These are phyloP conservation scores for Threskiornis aethiopicus DNA, from an alignment of 2,797 vertebrate species.

Conservation along the genomic window DNA sequence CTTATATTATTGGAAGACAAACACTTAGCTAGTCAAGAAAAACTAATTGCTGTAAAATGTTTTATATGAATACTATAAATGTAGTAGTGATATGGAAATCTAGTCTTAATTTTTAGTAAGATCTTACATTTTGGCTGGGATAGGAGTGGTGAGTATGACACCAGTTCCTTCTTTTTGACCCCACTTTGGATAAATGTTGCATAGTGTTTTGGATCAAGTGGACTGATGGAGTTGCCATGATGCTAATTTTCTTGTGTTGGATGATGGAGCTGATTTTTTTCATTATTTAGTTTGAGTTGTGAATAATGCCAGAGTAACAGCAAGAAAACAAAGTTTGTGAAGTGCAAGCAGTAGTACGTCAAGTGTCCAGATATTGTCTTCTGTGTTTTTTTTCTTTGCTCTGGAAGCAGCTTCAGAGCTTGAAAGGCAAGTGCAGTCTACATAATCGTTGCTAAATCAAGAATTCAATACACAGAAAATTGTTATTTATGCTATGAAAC, in stretches of 20 bases:
- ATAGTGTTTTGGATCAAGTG: not conserved
- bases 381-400: not conserved
- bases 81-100: not conserved
- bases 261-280: not conserved
- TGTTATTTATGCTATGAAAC: slow-evolving; percentile 26
- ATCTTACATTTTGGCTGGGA: not conserved
- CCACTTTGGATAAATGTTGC: not conserved
- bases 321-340: not conserved
- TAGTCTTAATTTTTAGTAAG: slow-evolving; percentile 13
- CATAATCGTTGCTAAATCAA: not conserved
- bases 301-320: not conserved
- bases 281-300: not conserved
- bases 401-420: not conserved
- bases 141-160: not conserved
- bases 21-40: not conserved
- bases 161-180: not conserved
- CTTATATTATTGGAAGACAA: not conserved
- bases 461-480: not conserved
- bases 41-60: not conserved
- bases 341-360: not conserved
- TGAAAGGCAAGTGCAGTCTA: not conserved
- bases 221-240: not conserved
- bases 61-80: not conserved
- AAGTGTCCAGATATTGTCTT: not conserved
- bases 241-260: not conserved